Conservation (phyloP, 2,888 invertebrate species). For the Caenorhabditis imperialis region DNA sequence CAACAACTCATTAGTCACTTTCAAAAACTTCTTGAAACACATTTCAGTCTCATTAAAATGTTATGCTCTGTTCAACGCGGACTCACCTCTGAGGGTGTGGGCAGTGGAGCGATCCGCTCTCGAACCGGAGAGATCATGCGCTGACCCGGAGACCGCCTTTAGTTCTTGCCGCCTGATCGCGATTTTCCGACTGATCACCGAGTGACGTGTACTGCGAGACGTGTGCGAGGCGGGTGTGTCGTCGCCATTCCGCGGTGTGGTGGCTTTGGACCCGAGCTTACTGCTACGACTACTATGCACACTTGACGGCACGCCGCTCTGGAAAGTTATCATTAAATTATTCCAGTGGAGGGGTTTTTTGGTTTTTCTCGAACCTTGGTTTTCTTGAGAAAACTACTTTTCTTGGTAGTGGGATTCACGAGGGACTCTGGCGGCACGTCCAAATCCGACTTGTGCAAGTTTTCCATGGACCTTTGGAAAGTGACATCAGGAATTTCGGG, state of each 20-base stretch:
- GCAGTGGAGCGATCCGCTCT: conserved; percentile 6
- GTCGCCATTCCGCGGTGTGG: conserved; percentile 38
- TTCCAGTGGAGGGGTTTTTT: background rate
- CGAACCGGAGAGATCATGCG: conserved; percentile 27
- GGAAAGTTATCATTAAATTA: conserved; percentile 7
- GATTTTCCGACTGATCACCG: conserved; percentile 60
- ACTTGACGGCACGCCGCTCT: conserved; percentile 29
- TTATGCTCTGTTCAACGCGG: too few relatives aligned
- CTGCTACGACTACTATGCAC: conserved; percentile 32
- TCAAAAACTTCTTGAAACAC: background rate
- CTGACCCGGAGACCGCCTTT: conserved; percentile 44
- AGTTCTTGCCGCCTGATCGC: conserved; percentile 56
- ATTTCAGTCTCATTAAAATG: too few relatives aligned
- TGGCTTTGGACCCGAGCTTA: conserved; percentile 27
- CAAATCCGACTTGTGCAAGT: conserved; percentile 36
- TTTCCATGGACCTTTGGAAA: conserved; percentile 53
- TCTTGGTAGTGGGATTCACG: conserved; percentile 1
- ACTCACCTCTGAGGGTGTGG: conserved; percentile 27
- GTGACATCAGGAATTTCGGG: conserved; percentile 63
- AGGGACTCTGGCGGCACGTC: conserved; percentile 18
- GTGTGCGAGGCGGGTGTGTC: conserved; percentile 49
- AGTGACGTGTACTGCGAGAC: conserved; percentile 54
- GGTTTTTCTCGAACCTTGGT: conserved; percentile 12
- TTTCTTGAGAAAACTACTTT: conserved; percentile 12
- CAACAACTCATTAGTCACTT: too few relatives aligned